A percentile compares a stretch with the other conserved stretches of the same genome.
These are phyloP conservation scores for Nettapus auritus DNA, from an alignment of 2,113 vertebrate species.

Conservation along the genomic window DNA sequence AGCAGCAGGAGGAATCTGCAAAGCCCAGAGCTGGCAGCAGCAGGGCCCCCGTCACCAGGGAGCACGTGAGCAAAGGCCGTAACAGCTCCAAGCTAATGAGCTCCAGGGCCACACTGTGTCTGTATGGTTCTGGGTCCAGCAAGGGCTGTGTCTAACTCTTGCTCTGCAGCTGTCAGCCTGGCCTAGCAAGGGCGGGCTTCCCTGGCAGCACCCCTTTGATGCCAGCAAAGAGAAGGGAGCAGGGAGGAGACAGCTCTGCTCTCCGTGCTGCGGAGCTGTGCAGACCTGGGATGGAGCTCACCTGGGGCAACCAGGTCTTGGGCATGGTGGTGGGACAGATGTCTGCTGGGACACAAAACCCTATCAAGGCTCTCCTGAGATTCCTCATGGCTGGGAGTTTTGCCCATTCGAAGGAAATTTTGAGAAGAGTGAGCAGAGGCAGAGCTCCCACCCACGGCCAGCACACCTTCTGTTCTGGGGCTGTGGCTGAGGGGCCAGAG, in stretches of 20 bases:
- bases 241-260: neutral
- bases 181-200: fast-evolving
- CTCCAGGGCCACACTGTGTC: fast-evolving
- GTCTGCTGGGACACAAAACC: neutral
- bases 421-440: neutral
- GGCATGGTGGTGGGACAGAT: neutral
- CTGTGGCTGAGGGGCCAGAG: neutral
- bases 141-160: neutral
- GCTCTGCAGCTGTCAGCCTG: neutral
- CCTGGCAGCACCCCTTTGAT: neutral
- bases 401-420: neutral
- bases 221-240: neutral
- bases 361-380: neutral
- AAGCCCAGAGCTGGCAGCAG: neutral
- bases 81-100: neutral
- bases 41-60: fast-evolving
- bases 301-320: neutral
- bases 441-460: neutral
- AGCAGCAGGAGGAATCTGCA: neutral
- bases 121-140: neutral
- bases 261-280: neutral
- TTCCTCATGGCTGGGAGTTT: neutral
- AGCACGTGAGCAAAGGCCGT: neutral
- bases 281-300: neutral
- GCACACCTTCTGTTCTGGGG: neutral